phyloP scores from a whole-genome alignment of 2,888 invertebrate species.

The Dendrolimus houi region DNA sequence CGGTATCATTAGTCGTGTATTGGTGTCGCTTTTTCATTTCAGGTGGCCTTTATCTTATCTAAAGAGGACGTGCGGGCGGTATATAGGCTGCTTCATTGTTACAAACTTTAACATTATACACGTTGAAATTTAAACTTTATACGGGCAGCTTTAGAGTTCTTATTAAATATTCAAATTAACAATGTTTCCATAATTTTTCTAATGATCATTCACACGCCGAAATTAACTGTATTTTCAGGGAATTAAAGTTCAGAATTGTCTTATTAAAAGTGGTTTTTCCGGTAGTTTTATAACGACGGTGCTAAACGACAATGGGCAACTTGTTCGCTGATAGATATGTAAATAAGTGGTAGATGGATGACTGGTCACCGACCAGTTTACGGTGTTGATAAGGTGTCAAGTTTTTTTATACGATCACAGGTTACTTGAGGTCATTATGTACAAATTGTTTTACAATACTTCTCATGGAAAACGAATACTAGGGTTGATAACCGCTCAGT shows the following conservation, averaged over 20 bases:
- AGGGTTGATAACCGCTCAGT: no score
- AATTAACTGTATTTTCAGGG: conserved; percentile 9
- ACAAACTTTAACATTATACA: conserved; percentile 23
- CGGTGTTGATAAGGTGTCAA: conserved; percentile 34
- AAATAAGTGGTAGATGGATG: conserved; percentile 66
- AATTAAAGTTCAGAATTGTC: conserved; percentile 24
- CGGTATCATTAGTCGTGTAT: conserved; percentile 59
- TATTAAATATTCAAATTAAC: conserved; percentile 9
- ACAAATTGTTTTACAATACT: no score
- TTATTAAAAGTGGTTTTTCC: conserved; percentile 39
- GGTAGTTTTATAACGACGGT: conserved; percentile 56
- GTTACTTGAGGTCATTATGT: conserved; percentile 14
- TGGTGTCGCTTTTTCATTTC: conserved; percentile 63
- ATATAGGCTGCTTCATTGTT: conserved; percentile 58
- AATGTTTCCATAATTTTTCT: conserved; percentile 43
- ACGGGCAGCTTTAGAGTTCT: not conserved
- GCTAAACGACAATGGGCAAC: conserved; percentile 63
- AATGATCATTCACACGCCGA: conserved; percentile 11
- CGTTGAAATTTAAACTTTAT: conserved; percentile 23
- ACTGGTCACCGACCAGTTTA: conserved; percentile 61
- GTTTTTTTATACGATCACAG: conserved; percentile 13
- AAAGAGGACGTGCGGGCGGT: conserved; percentile 74
- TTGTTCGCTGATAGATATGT: conserved; percentile 69
- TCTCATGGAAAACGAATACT: no score
- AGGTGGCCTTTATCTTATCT: conserved; percentile 72